Conservation (phyloP, 2,888 invertebrate species). For the Alloscopus bannaensis region DNA sequence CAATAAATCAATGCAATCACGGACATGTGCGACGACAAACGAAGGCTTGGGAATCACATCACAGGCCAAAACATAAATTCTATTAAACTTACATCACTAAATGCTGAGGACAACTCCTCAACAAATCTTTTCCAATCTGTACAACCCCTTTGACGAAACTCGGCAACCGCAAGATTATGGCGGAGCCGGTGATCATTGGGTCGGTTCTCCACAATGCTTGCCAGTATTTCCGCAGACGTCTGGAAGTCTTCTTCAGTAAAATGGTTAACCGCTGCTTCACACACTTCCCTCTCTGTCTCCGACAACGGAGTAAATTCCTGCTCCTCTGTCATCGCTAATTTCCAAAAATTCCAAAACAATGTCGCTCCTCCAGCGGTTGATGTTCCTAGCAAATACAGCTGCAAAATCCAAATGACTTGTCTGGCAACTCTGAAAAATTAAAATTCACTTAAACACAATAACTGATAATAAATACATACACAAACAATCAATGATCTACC, state of each 20-base stretch:
- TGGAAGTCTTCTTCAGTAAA: conserved; percentile 54
- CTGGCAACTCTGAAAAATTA: too few relatives aligned
- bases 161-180: conserved; percentile 90
- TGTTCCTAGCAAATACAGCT: too few relatives aligned
- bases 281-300: conserved; percentile 60
- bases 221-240: conserved; percentile 50
- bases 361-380: too few relatives aligned
- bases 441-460: too few relatives aligned
- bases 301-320: conserved; percentile 55
- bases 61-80: neutral
- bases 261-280: conserved; percentile 54
- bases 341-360: too few relatives aligned
- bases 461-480: too few relatives aligned
- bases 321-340: too few relatives aligned
- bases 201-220: conserved; percentile 75
- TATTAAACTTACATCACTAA: conserved; percentile 32
- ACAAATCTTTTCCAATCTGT: conserved; percentile 43
- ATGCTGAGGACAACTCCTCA: conserved; percentile 45
- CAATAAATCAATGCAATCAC: conserved; percentile 20
- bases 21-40: too few relatives aligned
- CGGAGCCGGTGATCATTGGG: conserved; percentile 84
- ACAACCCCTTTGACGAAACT: conserved; percentile 82
- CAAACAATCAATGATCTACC: too few relatives aligned
- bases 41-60: neutral
- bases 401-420: too few relatives aligned